A percentile compares a stretch with the other conserved stretches of the same genome.
Evolutionary conservation across 2,888 invertebrate species (phyloP).

Genomic region (Drosophila yooni): DNA sequence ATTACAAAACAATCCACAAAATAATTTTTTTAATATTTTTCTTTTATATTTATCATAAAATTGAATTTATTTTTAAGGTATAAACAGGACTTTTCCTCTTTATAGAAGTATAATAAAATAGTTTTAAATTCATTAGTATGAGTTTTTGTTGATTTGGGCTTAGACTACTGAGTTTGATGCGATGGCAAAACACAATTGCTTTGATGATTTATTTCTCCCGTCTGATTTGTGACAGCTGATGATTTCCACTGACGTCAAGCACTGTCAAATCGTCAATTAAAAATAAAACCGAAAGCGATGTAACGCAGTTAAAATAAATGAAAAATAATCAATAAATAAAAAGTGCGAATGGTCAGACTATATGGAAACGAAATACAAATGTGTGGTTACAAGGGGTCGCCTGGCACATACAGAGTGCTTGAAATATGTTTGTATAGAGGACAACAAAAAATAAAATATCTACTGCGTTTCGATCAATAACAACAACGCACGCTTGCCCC

Average conservation of each 20-base stretch:
- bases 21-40: not conserved
- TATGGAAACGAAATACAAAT: constrained; percentile 34
- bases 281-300: constrained; percentile 28
- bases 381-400: constrained; percentile 33
- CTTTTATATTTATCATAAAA: not conserved
- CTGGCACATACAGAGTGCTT: constrained; percentile 26
- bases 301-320: constrained; percentile 19
- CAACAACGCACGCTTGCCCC: constrained; percentile 56
- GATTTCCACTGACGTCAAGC: constrained; percentile 62
- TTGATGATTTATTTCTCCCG: constrained; percentile 29
- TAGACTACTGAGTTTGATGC: not conserved
- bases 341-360: constrained; percentile 26
- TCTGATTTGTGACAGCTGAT: constrained; percentile 11
- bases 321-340: constrained; percentile 39
- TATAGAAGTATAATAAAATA: not conserved
- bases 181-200: constrained; percentile 1
- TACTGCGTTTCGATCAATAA: constrained; percentile 59
- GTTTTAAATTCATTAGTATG: not conserved
- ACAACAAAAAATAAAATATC: constrained; percentile 44
- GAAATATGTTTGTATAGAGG: constrained; percentile 38
- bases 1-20: not conserved
- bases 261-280: constrained; percentile 42
- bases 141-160: not conserved
- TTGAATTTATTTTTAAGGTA: not conserved
- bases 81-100: not conserved